phyloP scores from a whole-genome alignment of 2,113 vertebrate species.

The Silurus glanis region DNA sequence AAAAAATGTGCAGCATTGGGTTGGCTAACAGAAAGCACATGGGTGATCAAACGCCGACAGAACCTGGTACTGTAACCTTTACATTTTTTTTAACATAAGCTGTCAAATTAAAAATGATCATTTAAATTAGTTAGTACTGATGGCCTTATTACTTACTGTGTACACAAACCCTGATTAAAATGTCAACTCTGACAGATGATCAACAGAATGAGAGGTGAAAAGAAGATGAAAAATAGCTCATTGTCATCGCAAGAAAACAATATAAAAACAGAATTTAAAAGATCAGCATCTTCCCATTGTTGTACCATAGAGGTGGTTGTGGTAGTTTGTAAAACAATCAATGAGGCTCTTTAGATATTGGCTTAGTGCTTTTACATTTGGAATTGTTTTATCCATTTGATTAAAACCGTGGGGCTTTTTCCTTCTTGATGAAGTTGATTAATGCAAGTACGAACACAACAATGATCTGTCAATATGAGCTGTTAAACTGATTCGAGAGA shows the following conservation, averaged over 20 bases:
- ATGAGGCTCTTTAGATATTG: background rate
- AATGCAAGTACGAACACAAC: background rate
- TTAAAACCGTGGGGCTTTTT: background rate
- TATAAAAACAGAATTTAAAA: background rate
- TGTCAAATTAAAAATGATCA: slow-evolving; percentile 13
- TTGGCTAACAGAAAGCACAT: slow-evolving; percentile 12
- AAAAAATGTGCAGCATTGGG: slow-evolving; percentile 21
- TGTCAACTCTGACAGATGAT: slow-evolving; percentile 9
- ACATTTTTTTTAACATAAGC: background rate
- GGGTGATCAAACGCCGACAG: slow-evolving; percentile 4
- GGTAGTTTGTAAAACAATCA: background rate
- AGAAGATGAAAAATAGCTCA: background rate
- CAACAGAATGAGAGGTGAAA: background rate
- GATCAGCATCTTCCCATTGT: background rate
- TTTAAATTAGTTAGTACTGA: background rate
- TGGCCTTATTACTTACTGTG: background rate
- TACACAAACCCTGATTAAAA: slow-evolving; percentile 9
- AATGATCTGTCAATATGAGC: background rate
- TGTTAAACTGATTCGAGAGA: background rate
- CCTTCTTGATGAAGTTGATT: background rate
- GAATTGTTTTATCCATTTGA: background rate
- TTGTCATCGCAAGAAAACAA: background rate
- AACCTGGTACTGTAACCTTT: background rate
- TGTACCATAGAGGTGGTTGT: background rate
- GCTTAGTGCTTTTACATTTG: background rate